phyloP scores from a whole-genome alignment of 2,888 invertebrate genomes.

The Macaria liturata region DNA sequence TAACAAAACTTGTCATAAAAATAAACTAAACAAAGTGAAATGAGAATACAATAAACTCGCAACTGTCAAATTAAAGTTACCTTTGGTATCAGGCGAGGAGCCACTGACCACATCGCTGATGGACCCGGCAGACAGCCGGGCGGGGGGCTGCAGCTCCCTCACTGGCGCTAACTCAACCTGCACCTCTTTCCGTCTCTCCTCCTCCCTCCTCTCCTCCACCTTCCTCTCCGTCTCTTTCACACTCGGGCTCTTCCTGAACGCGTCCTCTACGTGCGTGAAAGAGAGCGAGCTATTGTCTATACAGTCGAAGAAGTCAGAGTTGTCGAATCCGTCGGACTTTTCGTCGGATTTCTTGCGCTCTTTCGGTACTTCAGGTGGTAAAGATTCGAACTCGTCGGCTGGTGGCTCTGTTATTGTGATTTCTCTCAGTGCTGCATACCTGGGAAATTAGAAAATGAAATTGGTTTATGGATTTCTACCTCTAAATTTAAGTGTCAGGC shows the following conservation, averaged over 20 bases:
- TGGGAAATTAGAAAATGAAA: slow-evolving; percentile 11
- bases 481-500: too few species aligned
- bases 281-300: slow-evolving; percentile 79
- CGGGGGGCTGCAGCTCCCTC: slow-evolving; percentile 60
- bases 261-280: slow-evolving; percentile 77
- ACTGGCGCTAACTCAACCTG: slow-evolving; percentile 44
- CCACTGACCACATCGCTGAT: slow-evolving; percentile 85
- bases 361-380: slow-evolving; percentile 75
- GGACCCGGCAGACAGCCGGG: slow-evolving; percentile 84
- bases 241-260: slow-evolving; percentile 74
- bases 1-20: too few species aligned
- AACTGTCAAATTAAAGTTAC: slow-evolving; percentile 37
- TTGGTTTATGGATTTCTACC: background rate
- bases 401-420: slow-evolving; percentile 86
- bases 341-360: slow-evolving; percentile 79
- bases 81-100: slow-evolving; percentile 86
- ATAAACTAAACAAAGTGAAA: too few species aligned
- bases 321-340: slow-evolving; percentile 79
- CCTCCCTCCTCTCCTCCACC: slow-evolving; percentile 34
- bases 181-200: slow-evolving; percentile 49
- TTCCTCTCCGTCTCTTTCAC: slow-evolving; percentile 59
- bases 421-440: slow-evolving; percentile 91
- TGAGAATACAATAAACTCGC: too few species aligned
- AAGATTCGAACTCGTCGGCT: slow-evolving; percentile 76
- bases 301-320: slow-evolving; percentile 79